A percentile compares a stretch with the other conserved stretches of the same genome.
Evolutionary conservation across 2,113 vertebrate species (phyloP).

Genomic region (Rhea americana): DNA sequence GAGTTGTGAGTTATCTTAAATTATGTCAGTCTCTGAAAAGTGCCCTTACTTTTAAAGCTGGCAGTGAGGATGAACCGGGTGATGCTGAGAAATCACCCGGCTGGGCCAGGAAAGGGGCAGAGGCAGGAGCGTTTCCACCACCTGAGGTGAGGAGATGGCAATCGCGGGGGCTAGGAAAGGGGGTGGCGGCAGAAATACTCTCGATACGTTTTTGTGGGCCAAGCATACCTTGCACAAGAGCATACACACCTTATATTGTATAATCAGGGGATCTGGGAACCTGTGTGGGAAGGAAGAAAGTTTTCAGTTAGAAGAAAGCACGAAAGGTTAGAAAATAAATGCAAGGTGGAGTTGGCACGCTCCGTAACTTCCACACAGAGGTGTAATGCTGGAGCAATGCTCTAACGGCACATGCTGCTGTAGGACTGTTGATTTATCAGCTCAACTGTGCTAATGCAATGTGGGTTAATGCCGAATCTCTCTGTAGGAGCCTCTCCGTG

Average conservation of each 20-base stretch:
- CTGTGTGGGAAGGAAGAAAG: background rate
- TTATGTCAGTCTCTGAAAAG: constrained; percentile 4
- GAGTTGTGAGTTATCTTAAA: constrained; percentile 27
- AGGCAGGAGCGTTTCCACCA: background rate
- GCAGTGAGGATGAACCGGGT: background rate
- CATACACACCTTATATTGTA: background rate
- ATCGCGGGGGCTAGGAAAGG: background rate
- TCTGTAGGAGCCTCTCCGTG: constrained; percentile 16
- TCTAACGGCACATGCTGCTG: background rate
- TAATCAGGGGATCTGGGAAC: background rate
- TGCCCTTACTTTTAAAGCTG: background rate
- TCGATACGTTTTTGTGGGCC: background rate
- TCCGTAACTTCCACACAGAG: accelerated
- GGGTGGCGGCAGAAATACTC: accelerated
- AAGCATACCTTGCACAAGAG: background rate
- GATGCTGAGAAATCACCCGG: background rate
- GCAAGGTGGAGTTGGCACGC: background rate
- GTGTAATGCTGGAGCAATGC: background rate
- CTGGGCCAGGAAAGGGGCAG: background rate
- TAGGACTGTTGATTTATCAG: constrained; percentile 41
- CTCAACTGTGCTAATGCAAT: constrained; percentile 51
- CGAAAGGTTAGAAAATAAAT: background rate
- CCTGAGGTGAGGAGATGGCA: accelerated
- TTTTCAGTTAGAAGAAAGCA: background rate
- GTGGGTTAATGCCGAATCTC: constrained; percentile 33